phyloP scores from a whole-genome alignment of 2,888 invertebrate genomes.

The Drosophila lutescens region DNA sequence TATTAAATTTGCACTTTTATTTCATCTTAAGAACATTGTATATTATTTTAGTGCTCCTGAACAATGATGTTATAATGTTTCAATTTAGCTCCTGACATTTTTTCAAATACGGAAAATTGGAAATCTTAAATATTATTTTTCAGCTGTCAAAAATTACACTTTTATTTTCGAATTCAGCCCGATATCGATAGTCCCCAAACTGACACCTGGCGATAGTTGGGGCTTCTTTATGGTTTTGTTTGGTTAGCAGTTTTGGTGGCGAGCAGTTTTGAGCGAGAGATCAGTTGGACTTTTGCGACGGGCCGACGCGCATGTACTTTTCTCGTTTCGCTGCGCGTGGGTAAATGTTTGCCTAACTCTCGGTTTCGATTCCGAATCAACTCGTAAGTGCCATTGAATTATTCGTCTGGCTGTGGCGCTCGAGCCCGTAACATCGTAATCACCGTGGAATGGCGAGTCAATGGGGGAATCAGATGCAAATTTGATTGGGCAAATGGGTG shows the following conservation, averaged over 20 bases:
- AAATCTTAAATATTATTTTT: no score
- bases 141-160: no score
- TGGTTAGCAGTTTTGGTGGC: conserved; percentile 7
- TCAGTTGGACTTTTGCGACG: conserved; percentile 53
- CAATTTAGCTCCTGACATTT: no score
- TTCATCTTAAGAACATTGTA: no score
- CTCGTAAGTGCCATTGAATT: conserved; percentile 27
- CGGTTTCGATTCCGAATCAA: conserved; percentile 8
- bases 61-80: no score
- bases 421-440: conserved; percentile 1
- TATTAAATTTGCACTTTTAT: no score
- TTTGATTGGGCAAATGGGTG: conserved; percentile 26
- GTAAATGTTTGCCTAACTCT: conserved; percentile 28
- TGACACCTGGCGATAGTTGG: conserved; percentile 22
- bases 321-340: background rate
- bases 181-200: conserved; percentile 18
- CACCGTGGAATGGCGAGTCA: conserved; percentile 10
- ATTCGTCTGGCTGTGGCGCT: conserved; percentile 12
- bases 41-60: no score
- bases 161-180: no score
- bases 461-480: conserved; percentile 30
- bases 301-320: conserved; percentile 29
- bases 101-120: no score
- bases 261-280: conserved; percentile 45
- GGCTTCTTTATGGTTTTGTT: conserved; percentile 20